Evolutionary conservation across 2,797 vertebrate genomes (phyloP).

Genomic region (Siniperca undulata): DNA sequence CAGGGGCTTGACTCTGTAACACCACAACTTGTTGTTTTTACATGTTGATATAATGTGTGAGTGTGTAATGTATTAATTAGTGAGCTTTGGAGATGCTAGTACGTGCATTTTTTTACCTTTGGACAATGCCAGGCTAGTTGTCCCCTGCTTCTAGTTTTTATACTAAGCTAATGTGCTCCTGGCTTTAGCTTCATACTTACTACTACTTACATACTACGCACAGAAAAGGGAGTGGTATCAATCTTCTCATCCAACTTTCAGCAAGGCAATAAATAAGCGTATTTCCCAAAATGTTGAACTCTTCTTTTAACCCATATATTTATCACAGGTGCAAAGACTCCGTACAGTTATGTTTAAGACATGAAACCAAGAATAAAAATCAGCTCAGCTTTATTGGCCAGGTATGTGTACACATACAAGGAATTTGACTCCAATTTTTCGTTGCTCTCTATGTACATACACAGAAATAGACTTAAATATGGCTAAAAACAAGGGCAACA

Average conservation of each 20-base stretch:
- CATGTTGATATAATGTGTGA: background rate
- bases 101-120: background rate
- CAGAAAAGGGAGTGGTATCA: background rate
- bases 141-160: background rate
- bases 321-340: background rate
- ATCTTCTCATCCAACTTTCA: background rate
- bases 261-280: background rate
- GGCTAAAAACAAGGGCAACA: too few relatives aligned
- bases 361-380: background rate
- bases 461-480: too few relatives aligned
- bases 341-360: background rate
- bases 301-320: background rate
- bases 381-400: too few relatives aligned
- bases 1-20: background rate
- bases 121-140: background rate
- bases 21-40: background rate
- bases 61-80: background rate
- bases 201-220: background rate
- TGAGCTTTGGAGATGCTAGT: background rate
- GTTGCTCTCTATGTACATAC: too few relatives aligned
- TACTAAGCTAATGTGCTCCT: background rate
- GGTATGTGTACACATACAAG: too few relatives aligned
- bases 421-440: too few relatives aligned
- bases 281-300: background rate
- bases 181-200: conserved; percentile 1